Base-by-base conservation (phyloP, 2,888 invertebrate species). In the Ichneumoninae sp. region DNA sequence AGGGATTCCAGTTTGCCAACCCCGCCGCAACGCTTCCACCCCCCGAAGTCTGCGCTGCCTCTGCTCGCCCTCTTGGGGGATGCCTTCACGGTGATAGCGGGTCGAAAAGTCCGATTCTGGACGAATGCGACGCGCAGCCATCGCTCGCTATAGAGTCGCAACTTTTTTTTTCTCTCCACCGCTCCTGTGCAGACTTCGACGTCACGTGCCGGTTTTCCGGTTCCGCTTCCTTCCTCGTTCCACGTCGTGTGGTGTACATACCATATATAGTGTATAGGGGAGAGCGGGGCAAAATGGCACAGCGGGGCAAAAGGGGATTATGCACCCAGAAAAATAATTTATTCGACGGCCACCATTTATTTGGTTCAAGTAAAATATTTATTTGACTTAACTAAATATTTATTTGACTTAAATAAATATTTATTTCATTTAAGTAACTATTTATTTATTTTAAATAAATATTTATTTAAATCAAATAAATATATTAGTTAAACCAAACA, bases 151-250 rank as follows among this genome's bases (percentile, higher is more conserved):
- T 52, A 52, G 54, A 44, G 68, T 60, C 33, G 57, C 74, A 78
- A 74, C 68, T 68, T 82, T 68, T 78, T 78, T 50, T 57, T 47
- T 50, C 26, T 69, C n/a, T 54, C 26, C 26, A 4, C 62, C 81
- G 33, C 36, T 30, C 44, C 54, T 68, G 19, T 54, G 66, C 52
- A 62, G 74, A 69, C 75, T 70, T 70, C 75, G 68, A 57, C 68
- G 75, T 81, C 80, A 81, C 80, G 80, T 81, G 80, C 75, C 75
- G 75, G 80, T 60, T 81, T 81, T 75, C 80, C 75, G 80, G 68
- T 81, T 81, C 70, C 81, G 81, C 26, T 70, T 76, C 65, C 74
- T 57, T 68, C 68, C 40, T 65, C 19, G 22, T 30, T 50, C 26
- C 50, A 16, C 69, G 26, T 30, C 26, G 50, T 16, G 47, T 8